Evolutionary conservation across 2,113 vertebrate species (phyloP).

Genomic region (Verasper variegatus): DNA sequence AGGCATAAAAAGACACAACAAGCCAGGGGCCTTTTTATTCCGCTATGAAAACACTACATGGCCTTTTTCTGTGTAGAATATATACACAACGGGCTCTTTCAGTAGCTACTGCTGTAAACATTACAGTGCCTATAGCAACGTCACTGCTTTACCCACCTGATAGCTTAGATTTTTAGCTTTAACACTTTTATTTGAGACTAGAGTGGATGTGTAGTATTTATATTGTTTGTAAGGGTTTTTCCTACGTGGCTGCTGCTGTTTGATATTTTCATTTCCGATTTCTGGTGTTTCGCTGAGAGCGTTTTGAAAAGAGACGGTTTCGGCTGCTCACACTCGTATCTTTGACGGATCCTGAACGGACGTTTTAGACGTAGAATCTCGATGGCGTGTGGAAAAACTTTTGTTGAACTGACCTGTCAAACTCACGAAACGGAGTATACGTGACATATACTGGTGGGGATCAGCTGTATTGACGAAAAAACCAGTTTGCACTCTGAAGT

Average conservation of each 20-base stretch:
- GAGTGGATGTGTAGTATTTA: conserved; percentile 54
- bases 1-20: conserved; percentile 6
- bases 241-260: conserved; percentile 50
- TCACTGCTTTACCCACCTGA: conserved; percentile 59
- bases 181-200: conserved; percentile 36
- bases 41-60: conserved; percentile 54
- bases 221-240: conserved; percentile 40
- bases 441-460: conserved; percentile 13
- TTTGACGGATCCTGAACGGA: conserved; percentile 15
- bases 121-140: conserved; percentile 74
- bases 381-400: conserved; percentile 6
- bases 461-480: conserved; percentile 41
- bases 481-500: conserved; percentile 77
- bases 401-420: conserved; percentile 21
- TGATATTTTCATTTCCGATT: conserved; percentile 38
- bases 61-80: conserved; percentile 59
- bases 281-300: conserved; percentile 12
- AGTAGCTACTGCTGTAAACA: conserved; percentile 67
- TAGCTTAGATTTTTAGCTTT: conserved; percentile 41
- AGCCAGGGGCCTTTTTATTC: conserved; percentile 43
- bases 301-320: conserved; percentile 2
- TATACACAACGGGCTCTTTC: conserved; percentile 48
- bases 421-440: background rate
- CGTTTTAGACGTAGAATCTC: background rate
- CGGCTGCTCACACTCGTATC: conserved; percentile 16